A percentile compares a stretch with the other conserved stretches of the same genome.
Conservation (phyloP, 2,113 vertebrate genomes). For the Pelusios castaneus region DNA sequence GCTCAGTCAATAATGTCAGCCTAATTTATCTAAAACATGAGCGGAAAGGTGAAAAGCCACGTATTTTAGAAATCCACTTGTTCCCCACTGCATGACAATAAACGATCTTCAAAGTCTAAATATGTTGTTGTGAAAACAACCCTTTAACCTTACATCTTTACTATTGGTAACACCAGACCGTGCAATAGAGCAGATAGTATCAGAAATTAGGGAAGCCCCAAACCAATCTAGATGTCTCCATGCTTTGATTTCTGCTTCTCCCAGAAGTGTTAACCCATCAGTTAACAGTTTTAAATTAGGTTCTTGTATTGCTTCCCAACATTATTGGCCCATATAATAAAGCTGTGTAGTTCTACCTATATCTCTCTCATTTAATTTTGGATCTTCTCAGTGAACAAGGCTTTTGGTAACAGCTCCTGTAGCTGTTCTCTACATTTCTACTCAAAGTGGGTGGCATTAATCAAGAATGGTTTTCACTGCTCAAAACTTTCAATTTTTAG, state of each 20-base stretch:
- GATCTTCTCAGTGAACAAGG: neutral
- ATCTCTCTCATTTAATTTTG: neutral
- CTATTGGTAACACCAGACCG: neutral
- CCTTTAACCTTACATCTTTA: neutral
- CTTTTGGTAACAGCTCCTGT: neutral
- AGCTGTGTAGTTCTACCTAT: neutral
- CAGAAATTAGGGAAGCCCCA: neutral
- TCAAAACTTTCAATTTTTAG: neutral
- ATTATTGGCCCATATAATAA: neutral
- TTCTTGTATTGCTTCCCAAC: neutral
- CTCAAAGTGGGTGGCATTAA: neutral
- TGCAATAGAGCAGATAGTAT: neutral
- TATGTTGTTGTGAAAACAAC: neutral
- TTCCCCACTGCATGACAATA: fast-evolving
- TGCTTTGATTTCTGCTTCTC: neutral
- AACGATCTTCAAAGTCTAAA: neutral
- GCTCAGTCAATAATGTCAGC: neutral
- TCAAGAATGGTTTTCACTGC: neutral
- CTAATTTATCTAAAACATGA: neutral
- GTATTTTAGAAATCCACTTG: neutral
- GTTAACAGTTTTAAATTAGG: neutral
- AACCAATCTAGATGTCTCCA: neutral
- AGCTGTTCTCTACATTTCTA: neutral
- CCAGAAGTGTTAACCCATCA: fast-evolving
- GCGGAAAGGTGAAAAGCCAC: neutral